phyloP scores from a whole-genome alignment of 1,140 invertebrate species.

The Drosophila repletoides region DNA sequence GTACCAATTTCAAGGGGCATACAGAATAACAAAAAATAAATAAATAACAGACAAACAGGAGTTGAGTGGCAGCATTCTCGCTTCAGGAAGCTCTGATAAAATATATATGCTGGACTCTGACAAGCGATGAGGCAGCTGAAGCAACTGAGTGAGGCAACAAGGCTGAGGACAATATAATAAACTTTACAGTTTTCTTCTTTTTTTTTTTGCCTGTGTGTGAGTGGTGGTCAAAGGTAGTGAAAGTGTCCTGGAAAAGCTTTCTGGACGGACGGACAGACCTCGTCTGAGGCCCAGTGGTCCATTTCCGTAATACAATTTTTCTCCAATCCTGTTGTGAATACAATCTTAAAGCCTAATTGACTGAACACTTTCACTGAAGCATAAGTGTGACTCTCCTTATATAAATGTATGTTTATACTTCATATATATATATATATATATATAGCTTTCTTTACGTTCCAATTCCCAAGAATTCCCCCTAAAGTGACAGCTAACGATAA shows the following conservation, averaged over 20 bases:
- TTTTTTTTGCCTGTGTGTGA: background rate
- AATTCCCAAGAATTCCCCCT: no score
- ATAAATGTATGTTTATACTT: constrained; percentile 1
- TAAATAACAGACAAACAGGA: background rate
- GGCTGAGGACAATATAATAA: background rate
- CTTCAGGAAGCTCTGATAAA: constrained; percentile 41
- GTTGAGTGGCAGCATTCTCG: constrained; percentile 4
- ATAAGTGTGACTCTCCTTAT: constrained; percentile 38
- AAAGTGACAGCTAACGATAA: constrained; percentile 10
- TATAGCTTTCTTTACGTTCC: no score
- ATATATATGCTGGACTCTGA: constrained; percentile 37
- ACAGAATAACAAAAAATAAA: background rate
- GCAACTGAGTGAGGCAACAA: background rate
- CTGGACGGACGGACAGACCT: no score
- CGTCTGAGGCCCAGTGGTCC: constrained; percentile 37
- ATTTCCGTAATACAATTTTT: constrained; percentile 66
- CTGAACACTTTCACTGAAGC: constrained; percentile 79
- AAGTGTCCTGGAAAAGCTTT: no score
- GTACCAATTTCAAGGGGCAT: background rate
- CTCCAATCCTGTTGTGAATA: constrained; percentile 74
- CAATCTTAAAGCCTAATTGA: constrained; percentile 81
- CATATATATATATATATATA: background rate
- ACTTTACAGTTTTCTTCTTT: background rate
- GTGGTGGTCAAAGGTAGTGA: constrained; percentile 24
- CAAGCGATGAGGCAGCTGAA: constrained; percentile 12